phyloP scores from a whole-genome alignment of 2,888 invertebrate species.

The Zaprionus obscuricornis region DNA sequence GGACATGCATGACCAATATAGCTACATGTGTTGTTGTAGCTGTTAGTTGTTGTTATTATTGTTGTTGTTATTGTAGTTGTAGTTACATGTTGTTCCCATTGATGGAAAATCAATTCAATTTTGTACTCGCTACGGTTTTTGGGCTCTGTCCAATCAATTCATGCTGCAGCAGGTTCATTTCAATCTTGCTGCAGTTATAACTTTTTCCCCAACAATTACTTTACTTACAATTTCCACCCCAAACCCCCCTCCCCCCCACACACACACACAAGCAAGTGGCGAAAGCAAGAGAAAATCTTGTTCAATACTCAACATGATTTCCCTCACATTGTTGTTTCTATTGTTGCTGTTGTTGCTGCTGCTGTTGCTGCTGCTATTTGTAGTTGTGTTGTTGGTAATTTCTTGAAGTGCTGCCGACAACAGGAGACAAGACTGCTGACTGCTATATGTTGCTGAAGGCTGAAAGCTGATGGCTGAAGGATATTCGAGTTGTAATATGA shows the following conservation, averaged over 20 bases:
- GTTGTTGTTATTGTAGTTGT: conserved; percentile 22
- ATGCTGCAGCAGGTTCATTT: conserved; percentile 35
- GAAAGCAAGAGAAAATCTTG: not conserved
- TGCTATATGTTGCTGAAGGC: not conserved
- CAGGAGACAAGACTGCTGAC: too few species aligned
- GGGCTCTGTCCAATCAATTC: conserved; percentile 46
- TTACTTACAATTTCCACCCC: conserved; percentile 10
- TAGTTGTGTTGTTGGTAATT: conserved; percentile 20
- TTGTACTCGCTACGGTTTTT: conserved; percentile 30
- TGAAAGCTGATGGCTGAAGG: conserved; percentile 14
- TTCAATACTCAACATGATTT: conserved; percentile 1
- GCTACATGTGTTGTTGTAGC: conserved; percentile 14
- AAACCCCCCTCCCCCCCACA: too few species aligned
- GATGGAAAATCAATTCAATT: conserved; percentile 63
- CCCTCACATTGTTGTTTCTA: not conserved
- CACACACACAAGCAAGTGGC: not conserved
- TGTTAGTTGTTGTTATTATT: conserved; percentile 6
- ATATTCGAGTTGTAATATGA: conserved; percentile 47
- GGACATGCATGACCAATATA: conserved; percentile 25
- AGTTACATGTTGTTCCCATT: conserved; percentile 46
- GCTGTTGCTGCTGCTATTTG: too few species aligned
- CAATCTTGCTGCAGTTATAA: conserved; percentile 46
- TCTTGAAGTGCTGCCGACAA: too few species aligned
- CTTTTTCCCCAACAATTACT: conserved; percentile 44
- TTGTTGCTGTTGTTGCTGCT: conserved; percentile 14